Conservation (phyloP, 2,113 vertebrate species). For the Tyto alba region DNA sequence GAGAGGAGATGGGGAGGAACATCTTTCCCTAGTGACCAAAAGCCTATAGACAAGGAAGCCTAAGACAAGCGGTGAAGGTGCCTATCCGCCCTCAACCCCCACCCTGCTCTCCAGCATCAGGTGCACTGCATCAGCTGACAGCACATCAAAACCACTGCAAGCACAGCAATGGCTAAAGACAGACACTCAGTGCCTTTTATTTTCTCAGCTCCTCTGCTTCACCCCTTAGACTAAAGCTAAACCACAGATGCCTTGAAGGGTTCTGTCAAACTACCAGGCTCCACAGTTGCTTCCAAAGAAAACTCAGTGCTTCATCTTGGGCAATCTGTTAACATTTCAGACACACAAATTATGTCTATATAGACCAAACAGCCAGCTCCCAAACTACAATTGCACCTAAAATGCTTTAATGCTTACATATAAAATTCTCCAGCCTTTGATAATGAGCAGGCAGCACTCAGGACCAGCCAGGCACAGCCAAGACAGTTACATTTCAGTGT, state of each 20-base stretch:
- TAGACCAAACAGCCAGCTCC: background rate
- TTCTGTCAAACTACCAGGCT: background rate
- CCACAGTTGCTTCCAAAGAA: background rate
- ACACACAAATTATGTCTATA: background rate
- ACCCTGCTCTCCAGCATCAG: background rate
- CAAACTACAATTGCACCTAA: background rate
- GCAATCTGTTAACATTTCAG: background rate
- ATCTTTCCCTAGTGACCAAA: background rate
- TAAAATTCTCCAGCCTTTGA: background rate
- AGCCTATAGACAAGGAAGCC: accelerated
- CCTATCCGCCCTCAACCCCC: no score
- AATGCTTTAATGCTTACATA: background rate
- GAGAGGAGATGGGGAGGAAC: background rate
- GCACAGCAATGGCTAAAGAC: background rate
- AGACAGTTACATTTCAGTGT: background rate
- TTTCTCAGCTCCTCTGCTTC: background rate
- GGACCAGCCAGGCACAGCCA: background rate
- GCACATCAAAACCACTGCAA: no score
- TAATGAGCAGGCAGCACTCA: background rate
- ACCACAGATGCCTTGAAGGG: background rate
- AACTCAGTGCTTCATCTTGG: background rate
- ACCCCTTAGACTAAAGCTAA: background rate
- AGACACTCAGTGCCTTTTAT: background rate
- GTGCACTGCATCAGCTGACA: background rate
- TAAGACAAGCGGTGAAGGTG: background rate